phyloP scores from a whole-genome alignment of 1,140 invertebrate species.

The Papilio aristodemus region DNA sequence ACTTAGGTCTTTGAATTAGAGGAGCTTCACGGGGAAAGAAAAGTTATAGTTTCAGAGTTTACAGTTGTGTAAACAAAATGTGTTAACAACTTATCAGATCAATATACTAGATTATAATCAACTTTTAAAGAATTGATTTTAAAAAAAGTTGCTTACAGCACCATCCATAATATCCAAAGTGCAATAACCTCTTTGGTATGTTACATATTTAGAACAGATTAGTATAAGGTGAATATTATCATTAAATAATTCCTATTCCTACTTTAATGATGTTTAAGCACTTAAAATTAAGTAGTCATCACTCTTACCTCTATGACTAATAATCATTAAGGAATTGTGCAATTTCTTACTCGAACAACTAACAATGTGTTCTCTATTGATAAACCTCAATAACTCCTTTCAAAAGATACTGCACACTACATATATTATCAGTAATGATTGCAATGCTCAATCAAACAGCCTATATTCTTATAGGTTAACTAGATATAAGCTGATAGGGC shows the following conservation, averaged over 20 bases:
- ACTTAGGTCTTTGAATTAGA: too few species aligned
- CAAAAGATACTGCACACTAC: neutral
- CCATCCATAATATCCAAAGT: neutral
- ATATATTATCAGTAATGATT: neutral
- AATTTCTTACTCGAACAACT: neutral
- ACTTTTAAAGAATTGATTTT: neutral
- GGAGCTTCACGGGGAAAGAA: too few species aligned
- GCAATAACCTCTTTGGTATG: neutral
- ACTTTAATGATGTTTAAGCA: conserved; percentile 1
- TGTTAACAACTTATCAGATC: too few species aligned
- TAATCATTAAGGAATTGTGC: conserved; percentile 4
- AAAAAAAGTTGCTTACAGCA: neutral
- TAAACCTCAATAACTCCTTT: neutral
- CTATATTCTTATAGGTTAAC: neutral
- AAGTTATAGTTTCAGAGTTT: too few species aligned
- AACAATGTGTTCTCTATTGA: neutral
- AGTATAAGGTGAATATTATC: neutral
- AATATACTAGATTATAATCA: neutral
- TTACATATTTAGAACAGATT: neutral
- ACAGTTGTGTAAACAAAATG: too few species aligned
- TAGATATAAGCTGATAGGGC: neutral
- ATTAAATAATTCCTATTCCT: neutral
- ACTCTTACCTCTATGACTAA: neutral
- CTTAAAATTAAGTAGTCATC: neutral
- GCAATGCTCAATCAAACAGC: neutral